Base-by-base conservation (phyloP, 1,140 invertebrate genomes). In the Pygmarrhopalites habei region DNA sequence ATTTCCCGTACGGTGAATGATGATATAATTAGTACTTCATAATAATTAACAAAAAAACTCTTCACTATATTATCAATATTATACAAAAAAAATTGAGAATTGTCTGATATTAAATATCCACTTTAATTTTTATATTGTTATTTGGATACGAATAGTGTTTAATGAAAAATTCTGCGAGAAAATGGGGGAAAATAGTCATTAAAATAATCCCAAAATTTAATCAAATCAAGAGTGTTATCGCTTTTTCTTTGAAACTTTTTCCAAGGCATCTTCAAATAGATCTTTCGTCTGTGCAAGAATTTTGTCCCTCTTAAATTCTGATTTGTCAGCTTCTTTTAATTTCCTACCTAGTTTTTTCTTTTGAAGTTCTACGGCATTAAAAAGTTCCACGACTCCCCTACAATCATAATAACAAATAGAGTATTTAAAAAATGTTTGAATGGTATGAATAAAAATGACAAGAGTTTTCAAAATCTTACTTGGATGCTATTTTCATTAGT, bases 301-400 rank as follows among this genome's bases (percentile, higher is more conserved):
- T 75, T 90, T 89, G 67, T 91, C 89, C 73, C 85, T 83, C 72
- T 90, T 90, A 43, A 83, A 79, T 75, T 90, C 87, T 29, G 89
- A 79, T n/a, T 84, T 80, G 29, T 88, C 87, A 51, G 82, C 88
- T 63, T 83, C 79, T 44, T 82, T 77, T 63, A 93, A 74, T 76
- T 90, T 84, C 56, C 82, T 81, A 55, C 86, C 82, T 53, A 92
- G 78, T 55, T 83, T 81, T 74, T 84, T 86, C 75, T 94, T 90
- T 76, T 94, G 91, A 68, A 86, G 81, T 72, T 81, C 82, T 0
- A 95, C 91, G 25, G 90, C 87, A 81, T 95, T 95, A 69, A 95
- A 95, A 66, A 95, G 77, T 74, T 93, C 89, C 1, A 95, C 89
- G 3, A 94, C 89, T 73, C 91, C 92, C 74, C 87, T 91, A 68